Evolutionary conservation across 2,113 vertebrate species (phyloP).

Genomic region (Psilopogon haemacephalus): DNA sequence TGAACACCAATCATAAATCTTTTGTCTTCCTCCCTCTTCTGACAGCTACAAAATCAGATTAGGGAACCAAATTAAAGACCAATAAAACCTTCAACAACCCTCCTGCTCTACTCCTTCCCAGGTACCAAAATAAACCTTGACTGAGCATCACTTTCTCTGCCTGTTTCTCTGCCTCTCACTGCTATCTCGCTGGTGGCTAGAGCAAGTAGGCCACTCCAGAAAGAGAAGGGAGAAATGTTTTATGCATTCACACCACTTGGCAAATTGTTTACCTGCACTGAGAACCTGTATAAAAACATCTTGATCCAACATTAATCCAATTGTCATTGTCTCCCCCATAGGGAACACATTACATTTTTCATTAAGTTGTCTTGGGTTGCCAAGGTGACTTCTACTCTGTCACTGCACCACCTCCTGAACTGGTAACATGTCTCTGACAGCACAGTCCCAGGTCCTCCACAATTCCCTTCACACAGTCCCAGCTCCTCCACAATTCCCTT

Average conservation of each 20-base stretch:
- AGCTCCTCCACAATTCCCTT: too few relatives aligned
- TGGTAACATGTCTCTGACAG: background rate
- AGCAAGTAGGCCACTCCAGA: background rate
- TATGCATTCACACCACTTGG: background rate
- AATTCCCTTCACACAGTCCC: too few relatives aligned
- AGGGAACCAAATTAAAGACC: background rate
- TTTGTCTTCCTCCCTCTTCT: background rate
- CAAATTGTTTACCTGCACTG: background rate
- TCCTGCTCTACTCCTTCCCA: background rate
- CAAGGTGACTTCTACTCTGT: background rate
- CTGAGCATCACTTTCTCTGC: background rate
- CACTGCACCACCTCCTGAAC: background rate
- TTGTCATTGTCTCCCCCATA: background rate
- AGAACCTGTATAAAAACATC: background rate
- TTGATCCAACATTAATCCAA: constrained; percentile 36
- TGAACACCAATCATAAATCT: background rate
- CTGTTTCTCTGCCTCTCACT: background rate
- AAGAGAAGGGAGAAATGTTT: constrained; percentile 31
- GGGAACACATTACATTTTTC: background rate
- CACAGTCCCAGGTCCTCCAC: too few relatives aligned
- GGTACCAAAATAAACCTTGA: background rate
- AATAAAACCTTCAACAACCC: background rate
- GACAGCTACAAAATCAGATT: background rate
- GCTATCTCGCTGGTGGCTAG: background rate
- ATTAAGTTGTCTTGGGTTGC: background rate